Percentiles rank a stretch among this genome's conserved stretches.
Conservation (phyloP, 37 sponge, comb jelly and placozoan genomes). For the Eunapius fragilis region DNA sequence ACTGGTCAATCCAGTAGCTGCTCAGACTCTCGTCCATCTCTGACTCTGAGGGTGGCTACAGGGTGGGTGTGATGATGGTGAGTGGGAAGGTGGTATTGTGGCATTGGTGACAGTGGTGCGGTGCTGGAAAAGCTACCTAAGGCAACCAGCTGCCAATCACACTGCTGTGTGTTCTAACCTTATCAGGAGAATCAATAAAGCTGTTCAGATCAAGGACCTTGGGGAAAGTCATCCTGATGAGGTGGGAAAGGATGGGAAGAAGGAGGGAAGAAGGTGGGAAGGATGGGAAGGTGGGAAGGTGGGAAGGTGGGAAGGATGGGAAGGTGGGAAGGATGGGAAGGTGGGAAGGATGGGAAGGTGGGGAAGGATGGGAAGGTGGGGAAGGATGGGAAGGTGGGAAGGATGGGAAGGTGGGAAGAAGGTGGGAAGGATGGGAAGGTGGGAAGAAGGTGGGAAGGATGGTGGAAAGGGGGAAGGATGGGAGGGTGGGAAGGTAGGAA, state of each 20-base stretch:
- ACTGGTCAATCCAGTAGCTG: background rate
- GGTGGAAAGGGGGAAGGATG: too few species aligned
- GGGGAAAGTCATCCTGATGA: slow-evolving; percentile 84
- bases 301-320: background rate
- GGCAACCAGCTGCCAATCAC: too few species aligned
- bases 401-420: too few species aligned
- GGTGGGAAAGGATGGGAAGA: background rate
- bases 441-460: too few species aligned
- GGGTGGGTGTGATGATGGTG: background rate
- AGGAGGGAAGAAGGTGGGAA: background rate
- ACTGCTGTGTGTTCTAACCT: background rate
- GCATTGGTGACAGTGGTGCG: too few species aligned
- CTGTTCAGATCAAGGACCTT: slow-evolving; percentile 69
- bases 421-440: too few species aligned
- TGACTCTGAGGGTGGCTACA: background rate
- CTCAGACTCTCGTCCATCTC: background rate
- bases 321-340: background rate
- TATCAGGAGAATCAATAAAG: slow-evolving; percentile 47
- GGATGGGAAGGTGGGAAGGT: background rate
- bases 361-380: too few species aligned
- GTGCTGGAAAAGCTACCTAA: too few species aligned
- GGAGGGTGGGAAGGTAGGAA: too few species aligned
- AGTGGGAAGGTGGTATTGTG: background rate
- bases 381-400: too few species aligned
- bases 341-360: too few species aligned